Base-by-base conservation (phyloP, 2,797 vertebrate species). In the Schizothorax lantsangensis region DNA sequence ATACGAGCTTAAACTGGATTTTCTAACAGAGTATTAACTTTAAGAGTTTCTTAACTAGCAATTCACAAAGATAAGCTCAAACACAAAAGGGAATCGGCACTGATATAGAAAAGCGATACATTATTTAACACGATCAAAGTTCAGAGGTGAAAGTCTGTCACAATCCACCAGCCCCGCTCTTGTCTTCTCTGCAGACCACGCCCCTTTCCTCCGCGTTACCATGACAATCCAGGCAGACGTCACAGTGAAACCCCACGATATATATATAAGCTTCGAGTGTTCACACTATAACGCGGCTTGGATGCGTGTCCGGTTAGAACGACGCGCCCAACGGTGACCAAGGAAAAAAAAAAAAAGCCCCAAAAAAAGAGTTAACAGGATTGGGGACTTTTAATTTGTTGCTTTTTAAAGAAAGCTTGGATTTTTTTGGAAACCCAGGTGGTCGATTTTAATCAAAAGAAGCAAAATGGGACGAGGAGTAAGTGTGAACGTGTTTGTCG, bases 401-500 rank as follows among this genome's bases (percentile, higher is more conserved):
- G 66, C 30, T 21, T 81, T 77, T 72, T 47, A 75, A 83, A 78
- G 77, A 81, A 47, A 79, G 14, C 45, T 86, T 47, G 81, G 62
- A 88, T 88, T 87, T 79, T 79, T 54, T 57, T 15, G 57, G 74
- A 88, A 89, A 83, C 36, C 86, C 26, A 69, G 79, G 91, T 88
- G 90, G 85, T 91, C 88, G 86, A 66, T 91, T 90, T 77, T 59
- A 80, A 88, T 49, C 84, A 80, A 88, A 89, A 89, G 72, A 59
- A 57, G 89, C 89, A 92, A 82, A 90, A 96, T 96, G 95, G 95
- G 95, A 92, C 89, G 95, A 93, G 95, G 95, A 94, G 95, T 96
- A 91, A 96, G 95, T 96, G 92, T 85, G 40, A 1, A 12, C 77
- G 72, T 47, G 84, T 49, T 9, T 84, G 43, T 69, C 47, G 75